Conservation (phyloP, 2,888 invertebrate genomes). For the Pherbina coryleti region DNA sequence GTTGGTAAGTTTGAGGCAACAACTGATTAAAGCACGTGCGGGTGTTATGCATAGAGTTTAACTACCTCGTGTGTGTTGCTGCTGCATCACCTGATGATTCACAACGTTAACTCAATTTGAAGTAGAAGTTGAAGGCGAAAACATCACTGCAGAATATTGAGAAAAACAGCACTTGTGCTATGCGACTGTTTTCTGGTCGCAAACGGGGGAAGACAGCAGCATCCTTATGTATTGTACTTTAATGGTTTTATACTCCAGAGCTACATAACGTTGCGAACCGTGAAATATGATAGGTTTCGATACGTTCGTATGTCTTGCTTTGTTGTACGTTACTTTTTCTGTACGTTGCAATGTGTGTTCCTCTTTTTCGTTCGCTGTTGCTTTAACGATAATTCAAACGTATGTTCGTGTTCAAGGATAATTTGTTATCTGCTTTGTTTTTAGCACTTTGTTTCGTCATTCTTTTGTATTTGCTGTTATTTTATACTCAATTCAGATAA, state of each 20-base stretch:
- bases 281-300: background rate
- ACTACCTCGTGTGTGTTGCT: background rate
- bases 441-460: too few relatives aligned
- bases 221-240: background rate
- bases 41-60: background rate
- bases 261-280: background rate
- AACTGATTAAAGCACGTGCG: background rate
- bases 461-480: too few relatives aligned
- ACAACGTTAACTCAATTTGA: background rate
- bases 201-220: background rate
- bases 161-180: background rate
- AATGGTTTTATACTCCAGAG: too few relatives aligned
- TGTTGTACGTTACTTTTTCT: too few relatives aligned
- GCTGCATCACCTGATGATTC: background rate
- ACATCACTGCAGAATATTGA: background rate
- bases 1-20: background rate
- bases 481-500: too few relatives aligned
- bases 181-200: background rate
- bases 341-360: background rate
- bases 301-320: background rate
- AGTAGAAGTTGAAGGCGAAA: background rate
- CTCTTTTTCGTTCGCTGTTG: background rate
- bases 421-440: background rate
- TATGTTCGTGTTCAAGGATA: background rate
- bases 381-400: background rate